phyloP scores from a whole-genome alignment of 2,888 invertebrate genomes.

The Synanthedon andrenaeformis region DNA sequence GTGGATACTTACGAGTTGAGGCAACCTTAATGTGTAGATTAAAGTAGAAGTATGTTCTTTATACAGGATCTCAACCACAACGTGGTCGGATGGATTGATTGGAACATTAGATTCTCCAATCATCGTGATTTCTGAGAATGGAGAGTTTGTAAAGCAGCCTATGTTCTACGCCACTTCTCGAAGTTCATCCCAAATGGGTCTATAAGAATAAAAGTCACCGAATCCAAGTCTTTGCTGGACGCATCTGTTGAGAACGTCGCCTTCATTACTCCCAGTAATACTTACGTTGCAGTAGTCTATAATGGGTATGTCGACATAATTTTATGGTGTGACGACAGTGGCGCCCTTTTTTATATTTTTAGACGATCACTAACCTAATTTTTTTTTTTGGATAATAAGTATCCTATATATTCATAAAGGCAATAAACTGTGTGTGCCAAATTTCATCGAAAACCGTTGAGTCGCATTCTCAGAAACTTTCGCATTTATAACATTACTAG shows the following conservation, averaged over 20 bases:
- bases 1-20: too few relatives aligned
- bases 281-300: slow-evolving; percentile 7
- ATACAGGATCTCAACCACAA: slow-evolving; percentile 78
- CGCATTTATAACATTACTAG: too few relatives aligned
- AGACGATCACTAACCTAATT: too few relatives aligned
- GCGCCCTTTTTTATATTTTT: too few relatives aligned
- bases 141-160: slow-evolving; percentile 90
- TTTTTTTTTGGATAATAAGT: too few relatives aligned
- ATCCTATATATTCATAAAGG: too few relatives aligned
- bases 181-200: slow-evolving; percentile 77
- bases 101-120: slow-evolving; percentile 90
- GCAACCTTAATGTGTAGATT: too few relatives aligned
- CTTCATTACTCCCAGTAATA: slow-evolving; percentile 6
- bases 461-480: too few relatives aligned
- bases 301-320: background rate
- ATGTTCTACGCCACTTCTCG: slow-evolving; percentile 89
- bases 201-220: slow-evolving; percentile 20
- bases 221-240: slow-evolving; percentile 8
- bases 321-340: too few relatives aligned
- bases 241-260: slow-evolving; percentile 18
- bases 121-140: slow-evolving; percentile 60
- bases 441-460: too few relatives aligned
- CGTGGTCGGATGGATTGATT: slow-evolving; percentile 89
- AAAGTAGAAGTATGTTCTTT: too few relatives aligned
- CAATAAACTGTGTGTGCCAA: too few relatives aligned